These are phyloP conservation scores for Dryocosmus kuriphilus DNA, from an alignment of 2,888 invertebrate genomes.

Conservation along the genomic window DNA sequence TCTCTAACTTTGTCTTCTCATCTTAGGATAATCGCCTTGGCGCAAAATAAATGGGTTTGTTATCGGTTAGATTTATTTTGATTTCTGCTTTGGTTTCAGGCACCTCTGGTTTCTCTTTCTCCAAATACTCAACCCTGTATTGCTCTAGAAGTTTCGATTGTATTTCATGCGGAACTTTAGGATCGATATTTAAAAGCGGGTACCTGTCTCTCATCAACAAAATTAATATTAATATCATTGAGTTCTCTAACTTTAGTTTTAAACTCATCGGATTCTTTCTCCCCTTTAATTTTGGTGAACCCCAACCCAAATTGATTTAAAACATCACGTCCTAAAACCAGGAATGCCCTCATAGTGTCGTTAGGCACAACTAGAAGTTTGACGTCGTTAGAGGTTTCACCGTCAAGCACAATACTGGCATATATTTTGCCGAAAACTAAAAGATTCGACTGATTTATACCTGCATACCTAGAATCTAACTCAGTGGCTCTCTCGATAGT, in stretches of 20 bases:
- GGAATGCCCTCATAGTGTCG: neutral
- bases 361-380: neutral
- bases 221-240: conserved; percentile 2
- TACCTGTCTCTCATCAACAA: neutral
- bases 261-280: neutral
- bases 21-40: no score
- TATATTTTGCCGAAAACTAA: neutral
- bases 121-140: neutral
- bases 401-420: neutral
- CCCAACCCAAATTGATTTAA: neutral
- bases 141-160: neutral
- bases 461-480: no score
- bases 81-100: neutral
- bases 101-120: neutral
- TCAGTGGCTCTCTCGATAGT: no score
- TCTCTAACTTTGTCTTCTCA: conserved; percentile 32
- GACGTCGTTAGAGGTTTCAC: no score
- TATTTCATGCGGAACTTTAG: neutral
- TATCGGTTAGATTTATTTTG: no score
- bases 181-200: neutral
- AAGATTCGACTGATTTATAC: neutral
- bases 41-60: no score
- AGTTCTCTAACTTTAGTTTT: neutral
- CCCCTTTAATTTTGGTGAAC: no score
- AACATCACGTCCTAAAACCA: neutral